phyloP scores from a whole-genome alignment of 1,140 invertebrate genomes.

The Psix sp. region DNA sequence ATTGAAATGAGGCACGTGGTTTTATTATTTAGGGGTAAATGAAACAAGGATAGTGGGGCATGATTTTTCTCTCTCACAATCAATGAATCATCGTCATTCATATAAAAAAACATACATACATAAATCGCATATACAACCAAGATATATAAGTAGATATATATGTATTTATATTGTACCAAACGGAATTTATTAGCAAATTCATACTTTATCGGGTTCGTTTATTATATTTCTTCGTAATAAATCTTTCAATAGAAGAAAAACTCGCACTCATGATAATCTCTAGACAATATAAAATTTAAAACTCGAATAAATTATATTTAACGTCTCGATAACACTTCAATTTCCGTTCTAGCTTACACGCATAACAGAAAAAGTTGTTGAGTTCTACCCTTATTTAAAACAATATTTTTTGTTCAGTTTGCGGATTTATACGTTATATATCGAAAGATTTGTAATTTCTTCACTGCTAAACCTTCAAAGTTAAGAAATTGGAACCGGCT shows the following conservation, averaged over 20 bases:
- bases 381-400: conserved; percentile 30
- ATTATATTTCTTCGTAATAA: conserved; percentile 28
- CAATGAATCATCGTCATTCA: too few species aligned
- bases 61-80: too few species aligned
- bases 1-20: too few species aligned
- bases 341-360: conserved; percentile 37
- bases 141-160: too few species aligned
- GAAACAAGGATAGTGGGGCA: too few species aligned
- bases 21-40: too few species aligned
- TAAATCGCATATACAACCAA: conserved; percentile 10
- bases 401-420: conserved; percentile 17
- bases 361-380: conserved; percentile 12
- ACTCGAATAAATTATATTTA: conserved; percentile 34
- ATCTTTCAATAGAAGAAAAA: conserved; percentile 17
- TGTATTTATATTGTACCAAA: conserved; percentile 10
- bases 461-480: too few species aligned
- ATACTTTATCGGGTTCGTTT: conserved; percentile 2
- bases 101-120: conserved; percentile 8
- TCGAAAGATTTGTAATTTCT: conserved; percentile 5
- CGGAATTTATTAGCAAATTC: conserved; percentile 6
- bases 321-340: conserved; percentile 36
- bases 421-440: conserved; percentile 13
- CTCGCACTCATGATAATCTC: conserved; percentile 28
- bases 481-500: too few species aligned
- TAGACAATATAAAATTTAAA: conserved; percentile 35